phyloP scores from a whole-genome alignment of 2,113 vertebrate species.

The Coreoperca whiteheadi region DNA sequence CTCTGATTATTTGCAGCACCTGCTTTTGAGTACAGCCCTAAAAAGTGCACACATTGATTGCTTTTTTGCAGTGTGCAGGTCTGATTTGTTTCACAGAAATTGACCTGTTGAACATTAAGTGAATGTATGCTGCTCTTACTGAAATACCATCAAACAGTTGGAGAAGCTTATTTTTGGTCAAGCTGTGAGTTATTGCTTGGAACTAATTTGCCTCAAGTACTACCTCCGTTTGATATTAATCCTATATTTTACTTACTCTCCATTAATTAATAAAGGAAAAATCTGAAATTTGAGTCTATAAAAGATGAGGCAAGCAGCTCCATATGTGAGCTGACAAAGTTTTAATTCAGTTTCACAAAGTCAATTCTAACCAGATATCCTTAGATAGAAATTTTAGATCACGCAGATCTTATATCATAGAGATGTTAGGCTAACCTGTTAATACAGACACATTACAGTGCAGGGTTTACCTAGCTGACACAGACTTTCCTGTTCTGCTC shows the following conservation, averaged over 20 bases:
- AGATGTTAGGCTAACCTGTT: constrained; percentile 69
- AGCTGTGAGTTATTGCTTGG: constrained; percentile 85
- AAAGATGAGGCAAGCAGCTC: constrained; percentile 14
- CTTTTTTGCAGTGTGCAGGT: constrained; percentile 58
- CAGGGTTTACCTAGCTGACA: constrained; percentile 77
- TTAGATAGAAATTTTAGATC: constrained; percentile 54
- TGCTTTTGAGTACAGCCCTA: constrained; percentile 46
- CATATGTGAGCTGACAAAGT: constrained; percentile 14
- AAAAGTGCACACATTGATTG: constrained; percentile 48
- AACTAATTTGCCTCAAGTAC: constrained; percentile 73
- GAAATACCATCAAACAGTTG: constrained; percentile 62
- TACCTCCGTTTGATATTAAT: constrained; percentile 76
- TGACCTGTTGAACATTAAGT: constrained; percentile 66
- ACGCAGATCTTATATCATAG: constrained; percentile 42
- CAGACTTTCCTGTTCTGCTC: constrained; percentile 86
- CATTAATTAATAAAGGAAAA: constrained; percentile 25
- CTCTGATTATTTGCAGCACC: constrained; percentile 52
- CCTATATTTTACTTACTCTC: constrained; percentile 50
- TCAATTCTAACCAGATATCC: constrained; percentile 49
- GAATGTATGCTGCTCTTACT: constrained; percentile 75
- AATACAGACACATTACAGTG: constrained; percentile 70
- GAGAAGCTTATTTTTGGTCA: constrained; percentile 80
- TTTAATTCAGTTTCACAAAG: constrained; percentile 16
- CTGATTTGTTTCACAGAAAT: constrained; percentile 74
- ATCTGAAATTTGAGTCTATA: neutral